These are phyloP conservation scores for Samia ricini DNA, from an alignment of 1,140 invertebrate genomes.

Conservation along the genomic window DNA sequence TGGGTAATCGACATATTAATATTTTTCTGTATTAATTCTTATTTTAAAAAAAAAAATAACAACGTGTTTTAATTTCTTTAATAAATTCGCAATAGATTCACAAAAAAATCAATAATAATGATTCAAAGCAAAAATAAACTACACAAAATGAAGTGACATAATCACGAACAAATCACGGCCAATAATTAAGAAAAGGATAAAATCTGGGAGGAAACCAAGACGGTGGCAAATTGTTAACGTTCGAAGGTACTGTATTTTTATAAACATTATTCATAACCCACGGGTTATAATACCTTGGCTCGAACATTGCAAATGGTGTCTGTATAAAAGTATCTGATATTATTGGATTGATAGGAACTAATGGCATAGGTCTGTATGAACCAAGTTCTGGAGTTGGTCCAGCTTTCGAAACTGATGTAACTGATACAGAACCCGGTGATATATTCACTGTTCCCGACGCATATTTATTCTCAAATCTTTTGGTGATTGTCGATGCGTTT, in stretches of 20 bases:
- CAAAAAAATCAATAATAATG: slow-evolving; percentile 4
- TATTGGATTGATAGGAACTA: background rate
- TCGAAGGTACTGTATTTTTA: slow-evolving; percentile 5
- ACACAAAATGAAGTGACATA: background rate
- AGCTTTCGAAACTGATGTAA: slow-evolving; percentile 21
- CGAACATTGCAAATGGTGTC: background rate
- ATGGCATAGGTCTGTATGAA: slow-evolving; percentile 8
- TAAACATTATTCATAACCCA: slow-evolving; percentile 18
- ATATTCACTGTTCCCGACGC: slow-evolving; percentile 28
- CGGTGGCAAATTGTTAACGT: slow-evolving; percentile 17
- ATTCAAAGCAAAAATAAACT: background rate
- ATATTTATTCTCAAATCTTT: slow-evolving; percentile 20
- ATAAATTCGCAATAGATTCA: background rate
- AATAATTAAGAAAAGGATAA: slow-evolving; percentile 42
- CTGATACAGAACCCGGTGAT: slow-evolving; percentile 33
- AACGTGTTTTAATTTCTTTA: background rate
- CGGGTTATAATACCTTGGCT: slow-evolving; percentile 13
- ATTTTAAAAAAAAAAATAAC: background rate
- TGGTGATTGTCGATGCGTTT: slow-evolving; percentile 25
- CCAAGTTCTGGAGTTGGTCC: slow-evolving; percentile 16
- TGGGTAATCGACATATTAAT: too few relatives aligned
- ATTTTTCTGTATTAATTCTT: background rate
- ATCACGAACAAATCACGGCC: slow-evolving; percentile 24
- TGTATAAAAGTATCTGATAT: slow-evolving; percentile 8
- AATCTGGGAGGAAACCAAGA: slow-evolving; percentile 35